Percentiles rank a stretch among this genome's conserved stretches.
These are phyloP conservation scores for Ceyx margarethae DNA, from an alignment of 2,113 vertebrate genomes.

Conservation along the genomic window DNA sequence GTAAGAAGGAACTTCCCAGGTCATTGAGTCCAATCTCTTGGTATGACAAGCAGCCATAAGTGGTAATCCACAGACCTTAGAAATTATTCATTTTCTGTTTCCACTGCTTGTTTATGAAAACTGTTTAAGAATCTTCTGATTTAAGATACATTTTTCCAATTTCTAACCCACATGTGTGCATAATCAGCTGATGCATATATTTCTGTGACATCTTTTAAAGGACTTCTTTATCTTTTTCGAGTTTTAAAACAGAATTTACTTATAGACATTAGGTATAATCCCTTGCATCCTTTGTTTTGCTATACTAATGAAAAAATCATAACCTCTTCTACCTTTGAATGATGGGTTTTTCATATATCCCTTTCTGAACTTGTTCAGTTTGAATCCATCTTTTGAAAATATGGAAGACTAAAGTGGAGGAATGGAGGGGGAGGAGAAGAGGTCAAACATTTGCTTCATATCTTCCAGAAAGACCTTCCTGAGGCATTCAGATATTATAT, in stretches of 20 bases:
- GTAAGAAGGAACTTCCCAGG: not conserved
- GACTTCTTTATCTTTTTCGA: not conserved
- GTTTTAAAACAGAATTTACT: not conserved
- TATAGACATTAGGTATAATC: not conserved
- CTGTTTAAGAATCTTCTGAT: not conserved
- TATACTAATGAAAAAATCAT: not conserved
- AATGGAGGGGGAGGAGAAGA: not conserved
- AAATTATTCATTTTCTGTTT: not conserved
- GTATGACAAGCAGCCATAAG: not conserved
- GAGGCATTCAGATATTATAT: not conserved
- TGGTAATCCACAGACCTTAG: not conserved
- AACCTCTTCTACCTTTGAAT: not conserved
- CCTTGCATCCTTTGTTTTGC: not conserved
- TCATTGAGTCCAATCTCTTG: not conserved
- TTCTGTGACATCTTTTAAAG: not conserved
- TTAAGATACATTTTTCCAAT: not conserved
- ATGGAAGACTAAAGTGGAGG: not conserved
- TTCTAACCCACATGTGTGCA: not conserved
- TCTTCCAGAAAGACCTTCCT: not conserved
- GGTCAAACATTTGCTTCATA: not conserved
- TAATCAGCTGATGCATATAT: not conserved
- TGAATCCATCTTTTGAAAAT: not conserved
- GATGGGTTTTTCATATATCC: not conserved
- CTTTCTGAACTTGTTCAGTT: not conserved
- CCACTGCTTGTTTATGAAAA: not conserved